Evolutionary conservation across 1,140 invertebrate species (phyloP).

Genomic region (Parapsyche elsis): DNA sequence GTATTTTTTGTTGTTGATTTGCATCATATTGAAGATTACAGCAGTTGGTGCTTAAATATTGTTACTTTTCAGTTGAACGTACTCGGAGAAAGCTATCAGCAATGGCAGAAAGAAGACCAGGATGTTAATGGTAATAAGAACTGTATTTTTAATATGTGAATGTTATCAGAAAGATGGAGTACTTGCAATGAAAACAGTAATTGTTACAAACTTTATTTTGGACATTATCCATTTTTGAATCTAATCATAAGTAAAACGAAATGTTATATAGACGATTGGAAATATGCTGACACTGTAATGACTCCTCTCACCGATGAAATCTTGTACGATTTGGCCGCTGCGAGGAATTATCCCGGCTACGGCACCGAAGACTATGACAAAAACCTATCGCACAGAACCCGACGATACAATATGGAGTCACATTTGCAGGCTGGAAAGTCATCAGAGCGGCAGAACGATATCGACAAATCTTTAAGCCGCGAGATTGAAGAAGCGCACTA

Average conservation of each 20-base stretch:
- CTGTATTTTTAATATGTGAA: no score
- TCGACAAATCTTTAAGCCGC: neutral
- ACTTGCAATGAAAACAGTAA: no score
- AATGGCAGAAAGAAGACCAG: neutral
- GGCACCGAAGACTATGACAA: neutral
- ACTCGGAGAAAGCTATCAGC: neutral
- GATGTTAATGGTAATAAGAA: neutral
- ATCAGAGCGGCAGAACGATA: no score
- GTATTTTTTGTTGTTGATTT: conserved; percentile 3
- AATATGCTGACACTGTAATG: neutral
- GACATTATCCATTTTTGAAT: no score
- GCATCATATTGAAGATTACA: no score
- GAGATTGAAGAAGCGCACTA: neutral
- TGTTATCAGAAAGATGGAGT: no score
- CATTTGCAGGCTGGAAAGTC: no score
- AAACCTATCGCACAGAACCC: conserved; percentile 11
- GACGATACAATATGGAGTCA: conserved; percentile 14
- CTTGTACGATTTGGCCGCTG: neutral
- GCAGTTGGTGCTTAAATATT: no score
- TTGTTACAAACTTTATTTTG: no score
- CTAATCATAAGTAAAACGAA: no score
- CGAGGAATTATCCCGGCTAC: neutral
- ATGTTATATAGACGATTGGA: neutral
- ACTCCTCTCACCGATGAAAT: neutral
- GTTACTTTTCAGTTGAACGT: neutral